phyloP scores from a whole-genome alignment of 2,888 invertebrate species.

The Drosophila flavopinicola region DNA sequence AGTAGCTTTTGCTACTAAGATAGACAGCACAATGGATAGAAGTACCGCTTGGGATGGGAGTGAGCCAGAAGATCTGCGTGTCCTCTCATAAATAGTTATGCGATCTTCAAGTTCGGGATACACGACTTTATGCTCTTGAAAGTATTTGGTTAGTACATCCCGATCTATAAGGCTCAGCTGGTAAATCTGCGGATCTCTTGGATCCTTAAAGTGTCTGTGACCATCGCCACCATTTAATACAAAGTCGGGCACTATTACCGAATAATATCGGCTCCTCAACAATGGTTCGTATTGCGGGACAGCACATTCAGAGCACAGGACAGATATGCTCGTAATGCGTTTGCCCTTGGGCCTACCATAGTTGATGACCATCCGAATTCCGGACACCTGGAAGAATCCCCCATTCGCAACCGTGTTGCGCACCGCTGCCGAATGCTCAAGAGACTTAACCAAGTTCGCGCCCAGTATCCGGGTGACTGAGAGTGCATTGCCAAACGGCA shows the following conservation, averaged over 20 bases:
- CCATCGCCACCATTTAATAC: constrained; percentile 91
- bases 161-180: constrained; percentile 28
- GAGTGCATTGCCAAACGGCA: constrained; percentile 90
- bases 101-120: constrained; percentile 51
- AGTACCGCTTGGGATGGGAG: neutral
- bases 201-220: constrained; percentile 80
- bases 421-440: constrained; percentile 88
- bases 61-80: neutral
- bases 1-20: too few relatives aligned
- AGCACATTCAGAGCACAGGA: constrained; percentile 85
- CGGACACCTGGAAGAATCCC: constrained; percentile 92
- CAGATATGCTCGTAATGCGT: constrained; percentile 87
- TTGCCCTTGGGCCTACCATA: constrained; percentile 86
- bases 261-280: constrained; percentile 86
- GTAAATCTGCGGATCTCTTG: neutral
- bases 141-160: constrained; percentile 38
- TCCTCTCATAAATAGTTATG: constrained; percentile 30
- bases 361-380: constrained; percentile 89
- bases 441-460: constrained; percentile 86
- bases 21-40: neutral
- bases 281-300: constrained; percentile 88
- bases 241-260: constrained; percentile 88
- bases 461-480: constrained; percentile 88
- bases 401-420: constrained; percentile 84
- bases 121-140: constrained; percentile 56